Evolutionary conservation across 2,888 invertebrate species (phyloP), one percentile per base, ranked within the genome.

Genomic region (Petrophora chlorosata): DNA sequence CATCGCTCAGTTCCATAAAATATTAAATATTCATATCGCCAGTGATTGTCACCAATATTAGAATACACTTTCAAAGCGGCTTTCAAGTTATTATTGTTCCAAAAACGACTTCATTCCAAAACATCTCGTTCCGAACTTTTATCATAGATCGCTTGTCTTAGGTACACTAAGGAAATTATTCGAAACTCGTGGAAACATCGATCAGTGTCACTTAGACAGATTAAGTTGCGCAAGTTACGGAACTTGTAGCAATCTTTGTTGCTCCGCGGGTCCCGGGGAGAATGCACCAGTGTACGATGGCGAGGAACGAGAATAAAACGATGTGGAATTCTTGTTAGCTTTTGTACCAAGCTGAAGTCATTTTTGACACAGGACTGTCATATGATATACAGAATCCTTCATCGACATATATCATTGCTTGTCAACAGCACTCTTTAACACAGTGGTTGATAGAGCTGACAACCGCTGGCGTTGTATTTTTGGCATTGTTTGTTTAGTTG

Each of bases 121-220:
- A 10, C 10, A 4, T n/a, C 14, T 14, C 10, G 26, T 19, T 26
- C 14, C 23, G 13, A 49, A 43, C 26, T 45, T 45, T 40, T 38
- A 43, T 43, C 40, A 28, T 29, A 35, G 39, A 42, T 41, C 52
- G 17, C 38, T 16, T 52, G 51, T 51, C n/a, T n/a, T n/a, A n/a
- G 45, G 39, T 46, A 39, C 44, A 33, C 38, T 52, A 49, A 26
- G 51, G 23, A 50, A 50, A 43, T 52, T 48, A 45, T 45, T 39
- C 23, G 22, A 34, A 55, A 53, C 44, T 49, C 56, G 25, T 40
- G 36, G 46, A 53, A 46, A 43, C 66, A 77, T 82, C 74, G 59
- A 78, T 81, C 82, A 80, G 71, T 30, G 77, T 76, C 80, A 74
- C 73, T 72, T 75, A 71, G 61, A 65, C 67, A 68, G 73, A 79